Evolutionary conservation across 2,797 vertebrate species (phyloP).

Genomic region (Hemibagrus guttatus): DNA sequence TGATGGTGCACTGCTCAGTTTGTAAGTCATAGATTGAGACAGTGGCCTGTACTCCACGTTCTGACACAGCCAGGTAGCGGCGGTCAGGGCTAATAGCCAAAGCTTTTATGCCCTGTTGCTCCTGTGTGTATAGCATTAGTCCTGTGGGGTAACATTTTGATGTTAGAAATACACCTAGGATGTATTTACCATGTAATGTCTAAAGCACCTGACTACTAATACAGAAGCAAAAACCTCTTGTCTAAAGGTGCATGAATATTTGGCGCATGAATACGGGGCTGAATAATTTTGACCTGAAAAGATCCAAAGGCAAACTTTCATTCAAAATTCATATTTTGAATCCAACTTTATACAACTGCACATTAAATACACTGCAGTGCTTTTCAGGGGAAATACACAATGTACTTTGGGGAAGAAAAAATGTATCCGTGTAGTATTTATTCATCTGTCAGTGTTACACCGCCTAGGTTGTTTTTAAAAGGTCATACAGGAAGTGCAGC

Average conservation of each 20-base stretch:
- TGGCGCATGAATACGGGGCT: too few relatives aligned
- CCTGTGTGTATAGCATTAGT: constrained; percentile 67
- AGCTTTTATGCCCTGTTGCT: constrained; percentile 78
- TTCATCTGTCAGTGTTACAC: background rate
- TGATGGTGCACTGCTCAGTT: constrained; percentile 77
- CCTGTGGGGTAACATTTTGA: constrained; percentile 64
- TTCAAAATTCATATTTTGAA: background rate
- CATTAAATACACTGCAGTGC: background rate
- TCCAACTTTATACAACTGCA: background rate
- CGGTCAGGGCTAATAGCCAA: constrained; percentile 84
- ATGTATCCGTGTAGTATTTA: background rate
- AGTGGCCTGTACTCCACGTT: constrained; percentile 74
- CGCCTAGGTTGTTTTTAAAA: background rate
- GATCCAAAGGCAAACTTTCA: too few relatives aligned
- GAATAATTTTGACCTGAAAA: too few relatives aligned
- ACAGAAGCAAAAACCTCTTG: too few relatives aligned
- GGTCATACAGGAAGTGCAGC: background rate
- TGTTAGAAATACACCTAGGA: background rate
- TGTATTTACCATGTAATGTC: background rate
- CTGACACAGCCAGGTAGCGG: constrained; percentile 86
- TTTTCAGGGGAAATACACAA: background rate
- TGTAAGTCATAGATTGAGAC: constrained; percentile 86
- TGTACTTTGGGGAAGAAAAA: background rate
- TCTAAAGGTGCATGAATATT: too few relatives aligned
- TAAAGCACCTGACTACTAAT: background rate